These are phyloP conservation scores for Drosophila murphyi DNA, from an alignment of 1,140 invertebrate species.

Conservation along the genomic window DNA sequence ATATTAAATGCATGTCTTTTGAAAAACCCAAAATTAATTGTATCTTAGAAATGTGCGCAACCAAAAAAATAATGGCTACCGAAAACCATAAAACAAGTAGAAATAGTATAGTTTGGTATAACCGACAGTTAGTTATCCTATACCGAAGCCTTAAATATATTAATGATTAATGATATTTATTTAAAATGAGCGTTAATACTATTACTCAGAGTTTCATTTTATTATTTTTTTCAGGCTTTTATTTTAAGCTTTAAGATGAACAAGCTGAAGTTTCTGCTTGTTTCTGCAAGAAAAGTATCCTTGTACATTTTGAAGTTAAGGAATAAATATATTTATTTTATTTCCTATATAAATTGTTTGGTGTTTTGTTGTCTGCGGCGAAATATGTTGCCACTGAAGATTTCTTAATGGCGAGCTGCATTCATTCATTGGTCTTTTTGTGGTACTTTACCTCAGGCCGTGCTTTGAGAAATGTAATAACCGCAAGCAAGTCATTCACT, in stretches of 20 bases:
- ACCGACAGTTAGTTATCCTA: not conserved
- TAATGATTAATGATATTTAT: too few species aligned
- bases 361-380: not conserved
- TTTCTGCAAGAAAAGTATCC: too few species aligned
- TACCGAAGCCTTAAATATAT: not conserved
- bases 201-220: too few species aligned
- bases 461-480: constrained; percentile 16
- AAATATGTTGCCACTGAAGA: not conserved
- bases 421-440: not conserved
- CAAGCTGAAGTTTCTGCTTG: not conserved
- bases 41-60: constrained; percentile 3
- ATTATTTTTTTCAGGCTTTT: too few species aligned
- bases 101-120: not conserved
- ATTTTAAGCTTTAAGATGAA: too few species aligned
- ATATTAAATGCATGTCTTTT: constrained; percentile 42
- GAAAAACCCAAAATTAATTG: constrained; percentile 35
- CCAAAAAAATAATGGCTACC: not conserved
- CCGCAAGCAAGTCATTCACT: constrained; percentile 15
- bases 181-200: too few species aligned
- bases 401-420: not conserved
- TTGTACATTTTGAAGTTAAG: too few species aligned
- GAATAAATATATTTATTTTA: not conserved
- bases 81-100: constrained; percentile 4
- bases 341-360: not conserved
- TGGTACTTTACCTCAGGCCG: too few species aligned